These are phyloP conservation scores for Ianthella basta DNA, from an alignment of 37 sponge, comb jelly and placozoan genomes.

Conservation along the genomic window DNA sequence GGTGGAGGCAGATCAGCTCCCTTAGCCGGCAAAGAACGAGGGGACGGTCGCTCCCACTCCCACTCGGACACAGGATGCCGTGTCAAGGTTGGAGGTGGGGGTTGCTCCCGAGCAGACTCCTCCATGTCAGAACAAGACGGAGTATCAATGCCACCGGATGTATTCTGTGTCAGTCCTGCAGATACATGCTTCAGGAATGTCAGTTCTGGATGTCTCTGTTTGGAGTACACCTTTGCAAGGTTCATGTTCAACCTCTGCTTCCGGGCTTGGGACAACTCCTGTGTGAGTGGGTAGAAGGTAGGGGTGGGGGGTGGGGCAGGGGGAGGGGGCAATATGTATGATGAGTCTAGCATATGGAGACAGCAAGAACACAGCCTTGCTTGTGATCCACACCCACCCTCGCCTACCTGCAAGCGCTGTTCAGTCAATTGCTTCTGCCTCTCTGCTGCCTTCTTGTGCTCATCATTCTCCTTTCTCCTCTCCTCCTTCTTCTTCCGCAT, in stretches of 20 bases:
- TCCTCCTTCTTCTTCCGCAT: slow-evolving; percentile 54
- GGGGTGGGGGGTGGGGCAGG: too few relatives aligned
- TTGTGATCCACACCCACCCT: too few relatives aligned
- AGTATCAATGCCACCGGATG: too few relatives aligned
- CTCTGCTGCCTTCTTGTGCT: slow-evolving; percentile 18
- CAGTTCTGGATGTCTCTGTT: neutral
- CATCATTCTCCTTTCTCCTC: slow-evolving; percentile 32
- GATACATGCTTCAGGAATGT: neutral
- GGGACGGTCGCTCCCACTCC: too few relatives aligned
- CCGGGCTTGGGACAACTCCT: slow-evolving; percentile 18
- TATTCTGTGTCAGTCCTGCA: too few relatives aligned
- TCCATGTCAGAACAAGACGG: too few relatives aligned
- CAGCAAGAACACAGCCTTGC: neutral
- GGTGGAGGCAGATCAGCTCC: neutral
- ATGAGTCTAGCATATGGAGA: neutral
- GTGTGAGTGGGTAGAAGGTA: neutral
- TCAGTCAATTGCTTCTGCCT: slow-evolving; percentile 33
- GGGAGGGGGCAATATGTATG: neutral
- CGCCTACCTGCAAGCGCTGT: slow-evolving; percentile 23
- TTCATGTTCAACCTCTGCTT: neutral
- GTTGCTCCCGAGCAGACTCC: too few relatives aligned
- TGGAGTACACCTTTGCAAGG: slow-evolving; percentile 23
- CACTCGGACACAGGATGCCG: too few relatives aligned
- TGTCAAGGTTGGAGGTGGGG: too few relatives aligned
- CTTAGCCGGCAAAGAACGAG: too few relatives aligned